A percentile compares a stretch with the other conserved stretches of the same genome.
Conservation (phyloP, 2,113 vertebrate genomes). For the Hippocampus mohnikei region DNA sequence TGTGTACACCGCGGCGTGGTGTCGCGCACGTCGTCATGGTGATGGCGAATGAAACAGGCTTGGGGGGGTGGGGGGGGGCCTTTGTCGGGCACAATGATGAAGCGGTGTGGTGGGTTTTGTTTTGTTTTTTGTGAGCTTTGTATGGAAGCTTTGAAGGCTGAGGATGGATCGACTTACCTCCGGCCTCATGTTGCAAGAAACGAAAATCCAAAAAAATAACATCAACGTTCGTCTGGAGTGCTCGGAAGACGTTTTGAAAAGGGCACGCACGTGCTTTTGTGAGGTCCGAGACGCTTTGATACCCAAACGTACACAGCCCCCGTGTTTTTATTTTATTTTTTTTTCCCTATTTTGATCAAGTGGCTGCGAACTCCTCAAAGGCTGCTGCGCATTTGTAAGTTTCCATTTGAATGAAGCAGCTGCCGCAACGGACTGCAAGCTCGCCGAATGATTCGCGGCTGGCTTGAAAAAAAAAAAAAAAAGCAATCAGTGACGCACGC, state of each 20-base stretch:
- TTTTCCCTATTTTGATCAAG: neutral
- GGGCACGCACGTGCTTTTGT: neutral
- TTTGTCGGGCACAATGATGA: constrained; percentile 5
- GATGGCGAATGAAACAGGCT: constrained; percentile 2
- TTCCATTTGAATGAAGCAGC: constrained; percentile 41
- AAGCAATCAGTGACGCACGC: constrained; percentile 53
- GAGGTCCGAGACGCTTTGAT: neutral
- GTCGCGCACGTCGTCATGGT: neutral
- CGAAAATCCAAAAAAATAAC: constrained; percentile 1
- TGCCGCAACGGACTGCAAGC: constrained; percentile 29
- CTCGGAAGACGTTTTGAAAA: neutral
- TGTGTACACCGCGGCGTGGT: constrained; percentile 20
- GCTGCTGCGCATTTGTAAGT: neutral
- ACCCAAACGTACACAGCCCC: neutral
- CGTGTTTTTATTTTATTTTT: neutral
- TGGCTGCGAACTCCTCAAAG: constrained; percentile 10
- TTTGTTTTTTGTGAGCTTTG: constrained; percentile 11
- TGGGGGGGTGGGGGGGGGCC: too few relatives aligned
- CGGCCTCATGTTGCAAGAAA: constrained; percentile 2
- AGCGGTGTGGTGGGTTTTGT: neutral
- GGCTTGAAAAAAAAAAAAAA: constrained; percentile 50
- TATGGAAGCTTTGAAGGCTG: constrained; percentile 26
- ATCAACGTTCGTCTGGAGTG: neutral
- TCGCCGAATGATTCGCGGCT: constrained; percentile 41
- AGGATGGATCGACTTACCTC: constrained; percentile 38